A percentile compares a stretch with the other conserved stretches of the same genome.
phyloP scores from a whole-genome alignment of 2,113 vertebrate species.

The Isurus oxyrinchus region DNA sequence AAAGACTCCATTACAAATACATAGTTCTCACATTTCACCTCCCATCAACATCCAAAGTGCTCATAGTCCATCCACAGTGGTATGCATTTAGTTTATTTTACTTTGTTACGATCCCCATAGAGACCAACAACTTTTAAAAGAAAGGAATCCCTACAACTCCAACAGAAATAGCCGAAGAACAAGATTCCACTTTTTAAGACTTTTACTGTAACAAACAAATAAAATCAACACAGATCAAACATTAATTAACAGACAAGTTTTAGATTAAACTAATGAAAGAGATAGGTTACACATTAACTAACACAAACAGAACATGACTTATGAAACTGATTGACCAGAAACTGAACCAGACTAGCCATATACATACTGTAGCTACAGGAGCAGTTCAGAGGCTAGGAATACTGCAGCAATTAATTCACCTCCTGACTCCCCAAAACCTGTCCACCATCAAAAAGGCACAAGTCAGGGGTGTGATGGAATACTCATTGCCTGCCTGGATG shows the following conservation, averaged over 20 bases:
- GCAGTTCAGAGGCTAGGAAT: no score
- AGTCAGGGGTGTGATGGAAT: no score
- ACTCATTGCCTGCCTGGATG: no score
- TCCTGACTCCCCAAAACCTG: no score
- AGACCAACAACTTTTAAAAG: not conserved
- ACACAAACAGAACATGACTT: not conserved
- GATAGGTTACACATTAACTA: not conserved
- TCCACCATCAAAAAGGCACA: no score
- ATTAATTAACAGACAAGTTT: not conserved
- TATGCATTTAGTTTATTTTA: not conserved
- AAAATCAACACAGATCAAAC: not conserved
- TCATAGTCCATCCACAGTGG: not conserved
- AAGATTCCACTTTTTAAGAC: no score
- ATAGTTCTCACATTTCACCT: not conserved
- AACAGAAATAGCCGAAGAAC: not conserved
- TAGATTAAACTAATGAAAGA: not conserved
- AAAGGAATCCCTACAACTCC: not conserved
- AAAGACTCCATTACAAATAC: not conserved
- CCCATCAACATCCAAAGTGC: not conserved
- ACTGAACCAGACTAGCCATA: no score
- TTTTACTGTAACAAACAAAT: not conserved
- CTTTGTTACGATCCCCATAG: not conserved
- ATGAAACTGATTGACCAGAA: no score
- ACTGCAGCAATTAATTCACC: no score
- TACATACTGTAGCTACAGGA: no score